phyloP scores from a whole-genome alignment of 1,140 invertebrate genomes.

The Ostrea edulis region DNA sequence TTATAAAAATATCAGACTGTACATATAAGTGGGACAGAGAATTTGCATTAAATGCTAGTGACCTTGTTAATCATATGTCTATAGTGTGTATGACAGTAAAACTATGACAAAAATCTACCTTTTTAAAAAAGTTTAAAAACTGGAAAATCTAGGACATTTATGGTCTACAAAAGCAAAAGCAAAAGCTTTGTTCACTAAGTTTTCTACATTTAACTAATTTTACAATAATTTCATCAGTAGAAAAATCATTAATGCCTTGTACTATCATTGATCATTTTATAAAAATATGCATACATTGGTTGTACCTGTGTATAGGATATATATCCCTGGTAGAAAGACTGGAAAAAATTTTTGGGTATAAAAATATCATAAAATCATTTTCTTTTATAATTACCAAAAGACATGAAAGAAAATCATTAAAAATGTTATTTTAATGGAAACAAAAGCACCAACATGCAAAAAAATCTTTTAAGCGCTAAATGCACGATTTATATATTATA shows the following conservation, averaged over 20 bases:
- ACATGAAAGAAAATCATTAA: not conserved
- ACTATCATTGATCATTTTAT: too few species aligned
- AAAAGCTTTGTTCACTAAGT: not conserved
- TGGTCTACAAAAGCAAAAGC: not conserved
- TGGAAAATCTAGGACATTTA: not conserved
- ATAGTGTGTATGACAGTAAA: not conserved
- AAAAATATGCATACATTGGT: too few species aligned
- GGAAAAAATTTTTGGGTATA: too few species aligned
- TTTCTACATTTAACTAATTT: not conserved
- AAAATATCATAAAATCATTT: too few species aligned
- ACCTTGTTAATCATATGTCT: too few species aligned
- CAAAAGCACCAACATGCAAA: not conserved
- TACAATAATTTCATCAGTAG: too few species aligned
- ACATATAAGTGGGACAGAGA: too few species aligned
- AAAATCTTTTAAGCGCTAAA: not conserved
- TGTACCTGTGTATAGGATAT: too few species aligned
- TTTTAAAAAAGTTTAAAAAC: conserved; percentile 16
- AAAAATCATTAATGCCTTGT: too few species aligned
- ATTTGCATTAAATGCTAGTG: too few species aligned
- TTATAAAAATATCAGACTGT: not conserved
- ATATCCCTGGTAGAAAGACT: too few species aligned
- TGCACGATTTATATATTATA: not conserved
- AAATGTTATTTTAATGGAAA: not conserved
- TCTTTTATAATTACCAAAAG: too few species aligned
- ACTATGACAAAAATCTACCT: conserved; percentile 11